Percentiles rank a stretch among this genome's conserved stretches.
phyloP scores from a whole-genome alignment of 2,888 invertebrate species.

The Hololepta plana region DNA sequence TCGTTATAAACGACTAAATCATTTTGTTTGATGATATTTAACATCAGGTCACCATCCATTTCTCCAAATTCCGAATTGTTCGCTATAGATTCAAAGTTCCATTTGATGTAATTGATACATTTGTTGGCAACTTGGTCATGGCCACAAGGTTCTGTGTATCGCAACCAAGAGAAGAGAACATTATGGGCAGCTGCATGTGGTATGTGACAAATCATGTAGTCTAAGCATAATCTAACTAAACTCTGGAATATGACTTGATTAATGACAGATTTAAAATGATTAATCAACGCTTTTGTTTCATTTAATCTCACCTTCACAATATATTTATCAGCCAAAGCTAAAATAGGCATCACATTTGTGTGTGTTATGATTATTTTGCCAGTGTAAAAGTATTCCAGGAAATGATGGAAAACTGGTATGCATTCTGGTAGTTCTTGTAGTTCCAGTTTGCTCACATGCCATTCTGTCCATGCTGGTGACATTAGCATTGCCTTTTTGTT shows the following conservation, averaged over 20 bases:
- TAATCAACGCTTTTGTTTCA: slow-evolving; percentile 2
- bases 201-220: slow-evolving; percentile 76
- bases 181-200: slow-evolving; percentile 69
- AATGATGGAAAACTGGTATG: slow-evolving; percentile 69
- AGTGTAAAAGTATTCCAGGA: slow-evolving; percentile 75
- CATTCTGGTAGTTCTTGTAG: slow-evolving; percentile 76
- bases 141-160: slow-evolving; percentile 72
- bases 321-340: slow-evolving; percentile 87
- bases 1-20: slow-evolving; percentile 82
- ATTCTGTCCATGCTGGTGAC: slow-evolving; percentile 86
- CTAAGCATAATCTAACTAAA: slow-evolving; percentile 62
- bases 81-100: slow-evolving; percentile 76
- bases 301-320: slow-evolving; percentile 56
- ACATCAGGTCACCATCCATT: slow-evolving; percentile 63
- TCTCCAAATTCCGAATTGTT: slow-evolving; percentile 62
- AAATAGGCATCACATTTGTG: slow-evolving; percentile 67
- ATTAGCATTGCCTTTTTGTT: slow-evolving; percentile 72
- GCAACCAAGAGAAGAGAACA: slow-evolving; percentile 76
- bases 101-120: slow-evolving; percentile 71
- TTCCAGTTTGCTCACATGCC: slow-evolving; percentile 65
- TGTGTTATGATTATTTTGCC: slow-evolving; percentile 77
- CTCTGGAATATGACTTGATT: too few species aligned
- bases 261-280: slow-evolving; percentile 3
- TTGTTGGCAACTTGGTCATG: slow-evolving; percentile 53
- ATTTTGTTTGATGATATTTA: slow-evolving; percentile 61